Evolutionary conservation across 2,113 vertebrate species (phyloP).

Genomic region (Sakesphorus luctuosus): DNA sequence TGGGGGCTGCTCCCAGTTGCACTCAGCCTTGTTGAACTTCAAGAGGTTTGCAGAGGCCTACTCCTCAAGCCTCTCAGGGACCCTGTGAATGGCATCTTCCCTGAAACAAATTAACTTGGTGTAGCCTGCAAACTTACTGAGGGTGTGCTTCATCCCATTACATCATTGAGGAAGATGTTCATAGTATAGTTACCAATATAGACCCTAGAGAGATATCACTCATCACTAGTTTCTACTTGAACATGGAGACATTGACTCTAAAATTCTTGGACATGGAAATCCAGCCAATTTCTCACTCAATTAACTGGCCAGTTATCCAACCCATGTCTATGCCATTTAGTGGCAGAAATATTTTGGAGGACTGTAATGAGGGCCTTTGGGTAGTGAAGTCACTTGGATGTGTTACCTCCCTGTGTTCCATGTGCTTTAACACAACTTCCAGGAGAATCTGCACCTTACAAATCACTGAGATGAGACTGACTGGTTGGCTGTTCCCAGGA

Average conservation of each 20-base stretch:
- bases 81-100: background rate
- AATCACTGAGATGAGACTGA: background rate
- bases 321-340: background rate
- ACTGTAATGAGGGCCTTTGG: background rate
- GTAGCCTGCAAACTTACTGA: background rate
- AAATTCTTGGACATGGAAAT: background rate
- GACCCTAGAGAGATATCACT: background rate
- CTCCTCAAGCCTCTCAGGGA: background rate
- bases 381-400: background rate
- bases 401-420: background rate
- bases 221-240: fast-evolving
- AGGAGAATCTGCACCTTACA: background rate
- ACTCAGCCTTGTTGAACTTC: background rate
- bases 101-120: background rate
- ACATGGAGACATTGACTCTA: background rate
- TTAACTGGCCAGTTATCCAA: background rate
- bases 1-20: background rate
- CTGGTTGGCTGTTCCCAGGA: background rate
- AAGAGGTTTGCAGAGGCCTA: background rate
- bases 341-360: background rate
- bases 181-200: background rate
- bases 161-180: background rate
- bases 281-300: background rate
- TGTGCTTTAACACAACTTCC: background rate
- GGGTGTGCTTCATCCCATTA: background rate